Percentiles rank a stretch among this genome's conserved stretches.
Evolutionary conservation across 2,797 vertebrate species (phyloP).

Genomic region (Tapera naevia): DNA sequence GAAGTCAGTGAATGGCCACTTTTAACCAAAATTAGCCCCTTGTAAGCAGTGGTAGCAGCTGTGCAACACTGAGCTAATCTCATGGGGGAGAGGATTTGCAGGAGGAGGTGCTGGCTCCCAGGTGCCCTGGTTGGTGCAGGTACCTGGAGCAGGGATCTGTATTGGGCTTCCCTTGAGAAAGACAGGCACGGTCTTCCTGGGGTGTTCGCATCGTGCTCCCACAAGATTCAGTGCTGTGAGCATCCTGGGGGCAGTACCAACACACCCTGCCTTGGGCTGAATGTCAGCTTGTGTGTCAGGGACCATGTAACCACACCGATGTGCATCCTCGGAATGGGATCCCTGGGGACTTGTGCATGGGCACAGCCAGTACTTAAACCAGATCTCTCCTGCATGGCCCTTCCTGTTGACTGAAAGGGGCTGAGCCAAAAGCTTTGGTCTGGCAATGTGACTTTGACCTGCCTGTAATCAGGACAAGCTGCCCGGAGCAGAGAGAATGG

Average conservation of each 20-base stretch:
- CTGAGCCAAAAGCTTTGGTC: neutral
- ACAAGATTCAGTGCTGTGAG: fast-evolving
- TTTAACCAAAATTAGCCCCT: neutral
- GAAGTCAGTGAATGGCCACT: neutral
- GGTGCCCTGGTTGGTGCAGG: neutral
- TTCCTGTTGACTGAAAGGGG: neutral
- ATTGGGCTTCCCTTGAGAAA: neutral
- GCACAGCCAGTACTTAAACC: neutral
- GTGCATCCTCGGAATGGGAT: neutral
- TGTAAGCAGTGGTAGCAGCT: neutral
- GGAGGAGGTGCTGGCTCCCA: neutral
- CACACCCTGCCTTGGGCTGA: fast-evolving
- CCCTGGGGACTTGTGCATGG: fast-evolving
- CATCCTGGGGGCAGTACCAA: neutral
- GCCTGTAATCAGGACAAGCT: neutral
- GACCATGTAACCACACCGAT: fast-evolving
- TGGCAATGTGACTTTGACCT: fast-evolving
- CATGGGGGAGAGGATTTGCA: neutral
- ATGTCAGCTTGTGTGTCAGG: fast-evolving
- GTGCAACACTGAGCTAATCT: neutral
- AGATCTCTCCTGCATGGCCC: neutral
- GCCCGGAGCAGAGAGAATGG: neutral
- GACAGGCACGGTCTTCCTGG: neutral
- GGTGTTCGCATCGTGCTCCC: fast-evolving
- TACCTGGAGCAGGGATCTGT: fast-evolving